Conservation (phyloP, 1,140 invertebrate species). For the Rhagoletis pomonella region DNA sequence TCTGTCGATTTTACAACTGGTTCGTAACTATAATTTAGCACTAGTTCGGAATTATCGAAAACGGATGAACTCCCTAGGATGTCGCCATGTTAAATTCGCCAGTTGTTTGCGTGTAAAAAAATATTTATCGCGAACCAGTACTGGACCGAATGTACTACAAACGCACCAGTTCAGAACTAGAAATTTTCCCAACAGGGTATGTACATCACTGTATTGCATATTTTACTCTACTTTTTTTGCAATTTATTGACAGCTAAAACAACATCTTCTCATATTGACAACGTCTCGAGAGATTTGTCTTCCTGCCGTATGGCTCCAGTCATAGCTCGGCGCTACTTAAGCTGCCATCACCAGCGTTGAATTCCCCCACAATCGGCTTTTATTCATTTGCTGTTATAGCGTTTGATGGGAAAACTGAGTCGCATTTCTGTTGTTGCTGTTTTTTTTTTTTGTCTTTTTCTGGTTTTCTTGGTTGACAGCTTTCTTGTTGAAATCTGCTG, state of each 20-base stretch:
- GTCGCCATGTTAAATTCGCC: too few species aligned
- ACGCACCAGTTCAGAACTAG: too few species aligned
- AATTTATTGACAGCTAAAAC: conserved; percentile 56
- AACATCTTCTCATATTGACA: conserved; percentile 44
- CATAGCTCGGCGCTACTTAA: not conserved
- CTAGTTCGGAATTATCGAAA: too few species aligned
- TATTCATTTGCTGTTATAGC: not conserved
- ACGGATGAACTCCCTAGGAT: too few species aligned
- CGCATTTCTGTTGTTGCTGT: not conserved
- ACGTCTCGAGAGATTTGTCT: conserved; percentile 55
- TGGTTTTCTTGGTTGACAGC: not conserved
- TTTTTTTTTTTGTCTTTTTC: not conserved
- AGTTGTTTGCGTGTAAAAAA: too few species aligned
- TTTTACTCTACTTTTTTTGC: not conserved
- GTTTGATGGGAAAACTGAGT: conserved; percentile 11
- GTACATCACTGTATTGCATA: conserved; percentile 16
- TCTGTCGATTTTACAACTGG: too few species aligned
- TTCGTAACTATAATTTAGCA: too few species aligned
- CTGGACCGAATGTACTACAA: too few species aligned
- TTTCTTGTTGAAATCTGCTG: conserved; percentile 3
- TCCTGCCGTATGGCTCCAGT: not conserved
- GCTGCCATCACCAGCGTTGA: conserved; percentile 1
- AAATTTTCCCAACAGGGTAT: too few species aligned
- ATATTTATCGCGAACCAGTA: too few species aligned
- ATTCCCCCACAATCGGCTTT: conserved; percentile 32